Percentiles rank a stretch among this genome's conserved stretches.
Conservation (phyloP, 2,888 invertebrate genomes). For the Drosophila bunnanda region DNA sequence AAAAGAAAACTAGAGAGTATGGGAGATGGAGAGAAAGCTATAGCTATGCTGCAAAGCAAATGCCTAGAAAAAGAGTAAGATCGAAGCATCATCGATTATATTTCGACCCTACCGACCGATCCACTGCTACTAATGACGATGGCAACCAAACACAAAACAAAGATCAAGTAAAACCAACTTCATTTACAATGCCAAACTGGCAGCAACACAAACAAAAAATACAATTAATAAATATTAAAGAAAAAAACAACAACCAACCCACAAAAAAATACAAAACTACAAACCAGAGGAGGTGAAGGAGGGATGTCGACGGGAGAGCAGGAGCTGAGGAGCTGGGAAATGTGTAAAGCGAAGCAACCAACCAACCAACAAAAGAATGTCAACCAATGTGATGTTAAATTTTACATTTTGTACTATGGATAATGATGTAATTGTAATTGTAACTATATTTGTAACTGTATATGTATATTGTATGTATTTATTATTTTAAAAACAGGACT, state of each 20-base stretch:
- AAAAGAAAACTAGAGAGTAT: background rate
- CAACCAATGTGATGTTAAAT: conserved; percentile 80
- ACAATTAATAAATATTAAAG: conserved; percentile 36
- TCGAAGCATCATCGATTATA: conserved; percentile 32
- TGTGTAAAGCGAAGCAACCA: conserved; percentile 77
- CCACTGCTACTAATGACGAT: conserved; percentile 49
- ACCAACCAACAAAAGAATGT: conserved; percentile 80
- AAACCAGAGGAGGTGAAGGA: conserved; percentile 30
- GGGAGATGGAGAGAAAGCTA: background rate
- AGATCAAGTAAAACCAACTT: conserved; percentile 54
- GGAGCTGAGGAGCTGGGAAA: conserved; percentile 6
- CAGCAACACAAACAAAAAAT: conserved; percentile 18
- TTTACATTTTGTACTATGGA: conserved; percentile 80
- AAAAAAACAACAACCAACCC: conserved; percentile 66
- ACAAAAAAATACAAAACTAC: conserved; percentile 51
- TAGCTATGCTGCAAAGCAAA: conserved; percentile 21
- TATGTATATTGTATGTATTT: conserved; percentile 76
- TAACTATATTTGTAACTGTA: conserved; percentile 71
- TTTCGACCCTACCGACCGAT: conserved; percentile 44
- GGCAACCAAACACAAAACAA: conserved; percentile 33
- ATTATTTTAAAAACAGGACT: conserved; percentile 73
- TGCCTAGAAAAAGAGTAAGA: conserved; percentile 8
- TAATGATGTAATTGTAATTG: conserved; percentile 73
- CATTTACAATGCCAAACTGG: conserved; percentile 51
- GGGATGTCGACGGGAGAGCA: conserved; percentile 3